Base-by-base conservation (phyloP, 2,113 vertebrate genomes). In the Orthonyx spaldingii region DNA sequence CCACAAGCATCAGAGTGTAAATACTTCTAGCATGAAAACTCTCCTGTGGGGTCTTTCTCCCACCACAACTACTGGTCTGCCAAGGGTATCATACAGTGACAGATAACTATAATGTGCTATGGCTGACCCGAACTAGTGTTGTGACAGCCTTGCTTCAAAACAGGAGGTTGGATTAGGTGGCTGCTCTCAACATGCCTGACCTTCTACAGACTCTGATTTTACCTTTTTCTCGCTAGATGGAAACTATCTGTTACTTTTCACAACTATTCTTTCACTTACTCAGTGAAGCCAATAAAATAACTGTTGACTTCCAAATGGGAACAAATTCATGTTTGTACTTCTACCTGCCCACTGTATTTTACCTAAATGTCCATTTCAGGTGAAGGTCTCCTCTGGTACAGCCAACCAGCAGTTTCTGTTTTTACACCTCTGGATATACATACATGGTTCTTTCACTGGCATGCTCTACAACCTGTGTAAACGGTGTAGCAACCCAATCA, bases 401-500 rank as follows among this genome's bases (percentile, higher is more conserved):
- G 56, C 12, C 35, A n/a, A 30, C 23, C n/a, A 91, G 42, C 39
- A 77, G 21, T 28, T 61, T 53, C 66, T 74, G 59, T 27, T 72
- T 64, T 86, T 50, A 76, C 17, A 59, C 11, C 28, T 61, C 76
- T 55, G 18, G 28, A 53, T 72, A 53, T 27, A 63, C 1, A 7
- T 5, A 56, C 3, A 3, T 13, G 42, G 42, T 12, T 61, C 39
- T 84, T 63, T 19, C 53, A 66, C 11, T 39, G 23, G 26, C 42
- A 16, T 20, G 7, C 23, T 70, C 42, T 35, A 4, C 16, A 52
- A 71, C 6, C 3, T 64, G 74, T 4, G 12, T 12, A n/a, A 19
- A 27, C 0, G 0, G 6, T 20, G 7, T 7, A 78, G 49, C 20
- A 78, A 82, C 7, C 6, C 18, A 47, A n/a, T 33, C 60, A 35